phyloP scores from a whole-genome alignment of 2,888 invertebrate species.

The Drosophila putrida region DNA sequence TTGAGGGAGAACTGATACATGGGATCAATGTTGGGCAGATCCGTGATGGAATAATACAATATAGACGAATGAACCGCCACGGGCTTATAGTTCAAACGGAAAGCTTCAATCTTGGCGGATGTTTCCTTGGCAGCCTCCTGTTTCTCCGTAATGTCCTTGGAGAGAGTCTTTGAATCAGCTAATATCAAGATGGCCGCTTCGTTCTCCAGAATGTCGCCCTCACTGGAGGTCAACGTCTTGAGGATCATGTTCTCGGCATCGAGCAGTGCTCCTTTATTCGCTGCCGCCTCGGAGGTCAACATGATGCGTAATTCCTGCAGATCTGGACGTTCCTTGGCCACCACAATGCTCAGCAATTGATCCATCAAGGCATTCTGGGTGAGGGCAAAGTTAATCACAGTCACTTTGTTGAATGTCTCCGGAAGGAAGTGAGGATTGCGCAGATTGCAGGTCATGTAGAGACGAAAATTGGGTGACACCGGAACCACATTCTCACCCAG shows the following conservation, averaged over 20 bases:
- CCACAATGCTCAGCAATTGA: slow-evolving; percentile 94
- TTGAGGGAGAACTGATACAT: slow-evolving; percentile 98
- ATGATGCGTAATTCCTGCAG: slow-evolving; percentile 93
- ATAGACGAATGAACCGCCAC: slow-evolving; percentile 95
- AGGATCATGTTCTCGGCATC: slow-evolving; percentile 96
- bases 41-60: slow-evolving; percentile 94
- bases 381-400: slow-evolving; percentile 95
- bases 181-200: slow-evolving; percentile 95
- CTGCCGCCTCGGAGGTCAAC: slow-evolving; percentile 92
- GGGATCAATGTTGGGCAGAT: slow-evolving; percentile 94
- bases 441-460: slow-evolving; percentile 95
- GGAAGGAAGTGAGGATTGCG: slow-evolving; percentile 96
- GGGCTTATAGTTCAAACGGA: slow-evolving; percentile 92
- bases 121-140: slow-evolving; percentile 94
- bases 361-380: slow-evolving; percentile 91
- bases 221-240: slow-evolving; percentile 91
- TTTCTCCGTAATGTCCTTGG: slow-evolving; percentile 93
- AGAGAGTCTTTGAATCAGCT: slow-evolving; percentile 93
- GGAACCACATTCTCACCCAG: slow-evolving; percentile 94
- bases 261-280: slow-evolving; percentile 92
- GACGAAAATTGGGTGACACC: slow-evolving; percentile 91
- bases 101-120: slow-evolving; percentile 92
- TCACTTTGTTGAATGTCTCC: slow-evolving; percentile 94
- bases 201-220: slow-evolving; percentile 96
- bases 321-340: slow-evolving; percentile 95